phyloP scores from a whole-genome alignment of 1,140 invertebrate species.

The Lamellibrachia luymesi region DNA sequence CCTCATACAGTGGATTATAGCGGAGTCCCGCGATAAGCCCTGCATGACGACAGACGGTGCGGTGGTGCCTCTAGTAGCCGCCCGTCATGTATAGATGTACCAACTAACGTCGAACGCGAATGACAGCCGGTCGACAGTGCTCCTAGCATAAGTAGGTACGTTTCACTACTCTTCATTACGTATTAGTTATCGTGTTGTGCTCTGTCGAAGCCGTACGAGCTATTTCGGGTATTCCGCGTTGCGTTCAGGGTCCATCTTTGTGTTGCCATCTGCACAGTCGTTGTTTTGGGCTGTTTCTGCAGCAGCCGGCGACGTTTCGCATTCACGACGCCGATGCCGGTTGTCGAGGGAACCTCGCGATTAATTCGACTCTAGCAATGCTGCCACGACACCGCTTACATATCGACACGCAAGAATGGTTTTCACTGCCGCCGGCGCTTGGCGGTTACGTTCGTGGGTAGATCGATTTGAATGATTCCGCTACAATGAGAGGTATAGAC shows the following conservation, averaged over 20 bases:
- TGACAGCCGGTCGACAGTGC: no score
- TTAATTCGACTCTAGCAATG: neutral
- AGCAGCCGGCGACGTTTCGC: neutral
- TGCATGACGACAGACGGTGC: neutral
- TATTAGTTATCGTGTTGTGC: neutral
- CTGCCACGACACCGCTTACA: no score
- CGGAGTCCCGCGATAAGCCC: neutral
- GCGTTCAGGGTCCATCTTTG: neutral
- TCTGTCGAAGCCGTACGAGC: neutral
- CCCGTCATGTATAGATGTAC: neutral
- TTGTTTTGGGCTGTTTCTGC: neutral
- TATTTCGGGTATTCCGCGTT: neutral
- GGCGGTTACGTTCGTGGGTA: neutral
- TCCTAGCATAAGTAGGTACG: neutral
- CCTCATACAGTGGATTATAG: neutral
- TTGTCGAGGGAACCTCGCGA: neutral
- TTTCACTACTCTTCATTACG: neutral
- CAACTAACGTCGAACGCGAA: neutral
- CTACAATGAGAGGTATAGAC: neutral
- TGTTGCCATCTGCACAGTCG: neutral
- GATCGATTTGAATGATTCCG: neutral
- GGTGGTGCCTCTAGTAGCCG: neutral
- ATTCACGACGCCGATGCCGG: neutral
- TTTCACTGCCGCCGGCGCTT: neutral
- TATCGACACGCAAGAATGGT: neutral